Conservation (phyloP, 2,888 invertebrate species). For the Tipula vernalis region DNA sequence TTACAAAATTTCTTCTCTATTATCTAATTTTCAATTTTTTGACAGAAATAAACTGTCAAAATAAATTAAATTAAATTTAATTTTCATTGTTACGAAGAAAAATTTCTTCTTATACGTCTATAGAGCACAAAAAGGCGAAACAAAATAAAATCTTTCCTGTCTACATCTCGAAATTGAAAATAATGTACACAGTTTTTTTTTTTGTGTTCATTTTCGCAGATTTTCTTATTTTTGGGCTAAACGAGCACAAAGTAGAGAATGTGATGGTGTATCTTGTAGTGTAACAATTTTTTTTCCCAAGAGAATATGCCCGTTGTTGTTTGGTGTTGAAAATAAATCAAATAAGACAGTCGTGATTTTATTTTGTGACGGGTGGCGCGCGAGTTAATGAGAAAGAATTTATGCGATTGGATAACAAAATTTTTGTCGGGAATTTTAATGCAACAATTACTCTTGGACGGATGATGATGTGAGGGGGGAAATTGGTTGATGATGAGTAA, state of each 20-base stretch:
- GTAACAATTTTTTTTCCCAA: neutral
- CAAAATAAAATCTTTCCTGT: neutral
- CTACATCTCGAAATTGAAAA: neutral
- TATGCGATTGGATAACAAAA: neutral
- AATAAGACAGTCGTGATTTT: neutral
- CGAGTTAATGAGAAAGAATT: neutral
- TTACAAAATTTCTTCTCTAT: neutral
- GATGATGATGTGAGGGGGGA: neutral
- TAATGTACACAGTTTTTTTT: neutral
- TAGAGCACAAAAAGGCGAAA: neutral
- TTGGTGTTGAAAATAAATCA: neutral
- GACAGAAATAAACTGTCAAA: constrained; percentile 4
- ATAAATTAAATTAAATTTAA: neutral
- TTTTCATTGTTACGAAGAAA: neutral
- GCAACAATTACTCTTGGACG: neutral
- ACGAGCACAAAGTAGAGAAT: neutral
- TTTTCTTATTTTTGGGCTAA: neutral
- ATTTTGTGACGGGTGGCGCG: neutral
- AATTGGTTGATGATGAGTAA: neutral
- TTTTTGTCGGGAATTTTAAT: neutral
- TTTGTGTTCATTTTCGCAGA: neutral
- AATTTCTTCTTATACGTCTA: neutral
- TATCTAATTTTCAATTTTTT: neutral
- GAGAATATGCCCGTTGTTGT: neutral
- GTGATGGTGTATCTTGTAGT: neutral